These are phyloP conservation scores for Chlamydotis undulata DNA, from an alignment of 2,113 vertebrate genomes.

Conservation along the genomic window DNA sequence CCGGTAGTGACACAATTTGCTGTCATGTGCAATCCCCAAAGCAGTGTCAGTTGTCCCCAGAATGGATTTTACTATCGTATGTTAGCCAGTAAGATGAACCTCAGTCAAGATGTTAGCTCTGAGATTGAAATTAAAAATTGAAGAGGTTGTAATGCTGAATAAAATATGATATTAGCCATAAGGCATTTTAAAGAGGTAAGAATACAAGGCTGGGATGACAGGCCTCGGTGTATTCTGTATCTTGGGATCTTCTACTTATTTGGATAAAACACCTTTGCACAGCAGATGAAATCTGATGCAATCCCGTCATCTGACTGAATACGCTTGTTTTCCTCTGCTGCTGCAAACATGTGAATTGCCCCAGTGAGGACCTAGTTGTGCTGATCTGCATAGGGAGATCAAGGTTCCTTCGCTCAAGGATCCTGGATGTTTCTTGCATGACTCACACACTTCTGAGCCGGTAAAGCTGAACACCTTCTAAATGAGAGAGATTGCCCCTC, in stretches of 20 bases:
- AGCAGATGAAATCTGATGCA: conserved; percentile 58
- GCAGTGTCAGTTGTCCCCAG: background rate
- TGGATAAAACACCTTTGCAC: conserved; percentile 39
- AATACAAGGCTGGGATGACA: background rate
- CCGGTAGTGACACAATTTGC: background rate
- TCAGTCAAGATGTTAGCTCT: background rate
- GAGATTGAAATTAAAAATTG: conserved; percentile 25
- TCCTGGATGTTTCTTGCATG: conserved; percentile 51
- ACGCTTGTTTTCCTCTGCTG: conserved; percentile 27
- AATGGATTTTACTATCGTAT: background rate
- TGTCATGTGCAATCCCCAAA: background rate
- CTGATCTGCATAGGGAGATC: conserved; percentile 1
- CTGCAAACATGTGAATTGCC: conserved; percentile 20
- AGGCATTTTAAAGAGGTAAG: conserved; percentile 5
- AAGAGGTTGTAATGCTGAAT: conserved; percentile 1
- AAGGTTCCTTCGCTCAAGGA: conserved; percentile 45
- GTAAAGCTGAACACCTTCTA: background rate
- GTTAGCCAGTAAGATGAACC: background rate
- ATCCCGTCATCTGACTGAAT: conserved; percentile 46
- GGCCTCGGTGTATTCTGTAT: background rate
- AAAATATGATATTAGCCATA: background rate
- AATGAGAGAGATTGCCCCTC: background rate
- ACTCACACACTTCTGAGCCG: conserved; percentile 7
- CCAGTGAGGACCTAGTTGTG: background rate
- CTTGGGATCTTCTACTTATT: background rate